Percentiles rank a stretch among this genome's conserved stretches.
These are phyloP conservation scores for Caenorhabditis sp. DNA, from an alignment of 2,888 invertebrate species.

Conservation along the genomic window DNA sequence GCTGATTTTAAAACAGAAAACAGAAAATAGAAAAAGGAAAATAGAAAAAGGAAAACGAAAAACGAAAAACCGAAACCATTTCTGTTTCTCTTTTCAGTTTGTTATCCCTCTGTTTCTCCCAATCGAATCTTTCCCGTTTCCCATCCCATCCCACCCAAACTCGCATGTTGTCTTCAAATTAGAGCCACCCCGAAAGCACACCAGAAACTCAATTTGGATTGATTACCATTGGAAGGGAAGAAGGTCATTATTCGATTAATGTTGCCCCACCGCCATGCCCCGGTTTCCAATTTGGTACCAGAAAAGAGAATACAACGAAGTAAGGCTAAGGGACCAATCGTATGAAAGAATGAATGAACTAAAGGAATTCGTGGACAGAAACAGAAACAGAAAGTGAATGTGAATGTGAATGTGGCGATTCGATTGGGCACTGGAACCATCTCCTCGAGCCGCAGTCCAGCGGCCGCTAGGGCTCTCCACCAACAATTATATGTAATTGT, in stretches of 20 bases:
- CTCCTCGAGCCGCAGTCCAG: not conserved
- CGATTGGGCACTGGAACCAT: constrained; percentile 5
- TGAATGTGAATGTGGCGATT: not conserved
- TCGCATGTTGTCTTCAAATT: constrained; percentile 42
- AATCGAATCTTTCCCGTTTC: not conserved
- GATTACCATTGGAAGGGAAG: constrained; percentile 62
- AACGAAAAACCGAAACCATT: not conserved
- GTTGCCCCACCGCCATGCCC: constrained; percentile 33
- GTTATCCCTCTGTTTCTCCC: too few relatives aligned
- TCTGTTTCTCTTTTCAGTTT: constrained; percentile 5
- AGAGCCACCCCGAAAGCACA: constrained; percentile 32
- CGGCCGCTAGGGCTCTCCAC: constrained; percentile 29
- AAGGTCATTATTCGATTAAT: constrained; percentile 66
- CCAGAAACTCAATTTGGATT: constrained; percentile 67
- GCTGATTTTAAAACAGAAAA: not conserved
- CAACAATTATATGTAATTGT: constrained; percentile 62
- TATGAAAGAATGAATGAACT: too few relatives aligned
- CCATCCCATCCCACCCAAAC: constrained; percentile 8
- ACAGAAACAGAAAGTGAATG: not conserved
- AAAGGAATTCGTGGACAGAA: constrained; percentile 10
- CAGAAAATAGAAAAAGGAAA: not conserved
- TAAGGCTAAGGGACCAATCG: constrained; percentile 20
- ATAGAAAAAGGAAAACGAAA: not conserved
- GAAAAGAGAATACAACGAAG: constrained; percentile 8
- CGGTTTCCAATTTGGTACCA: constrained; percentile 32